Percentiles rank a stretch among this genome's conserved stretches.
Evolutionary conservation across 2,797 vertebrate species (phyloP).

Genomic region (Amblyopsis hoosieri): DNA sequence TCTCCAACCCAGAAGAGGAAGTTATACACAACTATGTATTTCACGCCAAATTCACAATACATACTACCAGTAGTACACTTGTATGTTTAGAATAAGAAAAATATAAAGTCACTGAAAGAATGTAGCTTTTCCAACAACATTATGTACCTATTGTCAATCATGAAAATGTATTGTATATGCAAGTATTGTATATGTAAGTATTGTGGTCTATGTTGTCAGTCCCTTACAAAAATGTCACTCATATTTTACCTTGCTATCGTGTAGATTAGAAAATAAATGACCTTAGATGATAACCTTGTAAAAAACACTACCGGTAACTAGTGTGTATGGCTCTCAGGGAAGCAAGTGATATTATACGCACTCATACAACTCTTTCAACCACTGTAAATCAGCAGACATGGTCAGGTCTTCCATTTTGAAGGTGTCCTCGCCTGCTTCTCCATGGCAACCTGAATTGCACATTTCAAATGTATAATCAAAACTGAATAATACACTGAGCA

Average conservation of each 20-base stretch:
- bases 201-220: background rate
- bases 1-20: background rate
- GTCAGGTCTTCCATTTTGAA: slow-evolving; percentile 48
- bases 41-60: background rate
- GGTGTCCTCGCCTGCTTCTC: slow-evolving; percentile 29
- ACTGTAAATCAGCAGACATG: slow-evolving; percentile 52
- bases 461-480: background rate
- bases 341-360: slow-evolving; percentile 36
- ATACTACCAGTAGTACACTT: no score
- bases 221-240: background rate
- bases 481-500: background rate
- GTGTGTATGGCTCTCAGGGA: background rate
- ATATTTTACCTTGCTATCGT: background rate
- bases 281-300: background rate
- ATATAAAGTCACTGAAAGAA: no score
- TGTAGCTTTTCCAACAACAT: no score
- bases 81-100: no score
- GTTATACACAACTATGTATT: background rate
- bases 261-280: background rate
- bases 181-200: no score
- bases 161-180: no score
- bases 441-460: slow-evolving; percentile 24
- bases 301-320: background rate
- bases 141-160: no score
- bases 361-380: slow-evolving; percentile 53